Evolutionary conservation across 1,140 invertebrate species (phyloP).

Genomic region (Neodiprion fabricii): DNA sequence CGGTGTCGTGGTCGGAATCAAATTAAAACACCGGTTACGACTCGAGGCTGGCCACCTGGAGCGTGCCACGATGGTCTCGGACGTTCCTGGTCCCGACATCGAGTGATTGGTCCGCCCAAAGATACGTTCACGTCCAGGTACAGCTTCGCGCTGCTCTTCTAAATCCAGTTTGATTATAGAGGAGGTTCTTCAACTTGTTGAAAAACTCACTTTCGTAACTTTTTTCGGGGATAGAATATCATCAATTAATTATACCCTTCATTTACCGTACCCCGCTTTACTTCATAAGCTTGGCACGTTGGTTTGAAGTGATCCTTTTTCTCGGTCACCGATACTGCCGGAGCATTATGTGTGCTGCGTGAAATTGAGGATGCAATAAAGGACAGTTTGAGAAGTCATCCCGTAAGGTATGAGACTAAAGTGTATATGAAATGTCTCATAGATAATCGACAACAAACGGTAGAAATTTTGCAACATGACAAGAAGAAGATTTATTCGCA

Average conservation of each 20-base stretch:
- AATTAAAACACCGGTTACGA: neutral
- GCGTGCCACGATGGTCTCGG: neutral
- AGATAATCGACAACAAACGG: too few species aligned
- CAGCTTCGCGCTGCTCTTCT: neutral
- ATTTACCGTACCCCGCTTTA: too few species aligned
- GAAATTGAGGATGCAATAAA: too few species aligned
- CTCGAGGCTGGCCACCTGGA: neutral
- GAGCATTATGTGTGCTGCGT: too few species aligned
- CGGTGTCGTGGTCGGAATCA: neutral
- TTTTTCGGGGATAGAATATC: neutral
- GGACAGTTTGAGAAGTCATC: too few species aligned
- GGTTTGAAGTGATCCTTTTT: too few species aligned
- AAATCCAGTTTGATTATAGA: neutral
- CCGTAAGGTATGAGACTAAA: too few species aligned
- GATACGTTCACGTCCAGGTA: neutral
- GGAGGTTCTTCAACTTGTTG: neutral
- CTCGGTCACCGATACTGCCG: too few species aligned
- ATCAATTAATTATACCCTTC: neutral
- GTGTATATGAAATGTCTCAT: too few species aligned
- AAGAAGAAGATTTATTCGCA: too few species aligned
- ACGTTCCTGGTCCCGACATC: constrained; percentile 6
- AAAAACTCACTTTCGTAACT: neutral
- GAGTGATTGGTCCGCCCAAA: constrained; percentile 6
- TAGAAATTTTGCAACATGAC: too few species aligned
- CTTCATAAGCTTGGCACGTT: too few species aligned